A percentile compares a stretch with the other conserved stretches of the same genome.
Conservation (phyloP, 2,113 vertebrate species). For the Menidia beryllina region DNA sequence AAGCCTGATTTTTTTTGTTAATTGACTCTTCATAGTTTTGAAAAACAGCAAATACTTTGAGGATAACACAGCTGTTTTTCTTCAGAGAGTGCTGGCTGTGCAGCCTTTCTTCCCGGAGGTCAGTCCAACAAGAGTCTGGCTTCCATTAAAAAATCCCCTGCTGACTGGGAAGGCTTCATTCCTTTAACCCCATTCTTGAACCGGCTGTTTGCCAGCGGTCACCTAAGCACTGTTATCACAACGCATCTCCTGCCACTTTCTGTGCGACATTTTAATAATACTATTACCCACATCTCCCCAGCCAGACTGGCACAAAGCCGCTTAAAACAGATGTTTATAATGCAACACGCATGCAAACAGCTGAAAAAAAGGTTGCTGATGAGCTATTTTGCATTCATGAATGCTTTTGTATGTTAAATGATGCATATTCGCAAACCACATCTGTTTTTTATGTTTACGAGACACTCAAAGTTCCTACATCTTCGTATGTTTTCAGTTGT, state of each 20-base stretch:
- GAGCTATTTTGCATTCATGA: constrained; percentile 9
- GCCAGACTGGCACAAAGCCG: constrained; percentile 12
- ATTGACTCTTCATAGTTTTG: constrained; percentile 37
- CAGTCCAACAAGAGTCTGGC: constrained; percentile 72
- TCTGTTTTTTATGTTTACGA: not conserved
- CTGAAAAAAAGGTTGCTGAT: constrained; percentile 15
- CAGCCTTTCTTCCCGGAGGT: constrained; percentile 67
- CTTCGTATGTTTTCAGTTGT: not conserved
- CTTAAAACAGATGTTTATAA: constrained; percentile 42
- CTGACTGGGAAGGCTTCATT: constrained; percentile 62
- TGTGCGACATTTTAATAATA: constrained; percentile 18
- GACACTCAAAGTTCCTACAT: constrained; percentile 1
- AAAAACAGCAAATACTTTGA: constrained; percentile 55
- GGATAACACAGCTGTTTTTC: constrained; percentile 69
- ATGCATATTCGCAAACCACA: constrained; percentile 3
- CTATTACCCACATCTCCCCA: constrained; percentile 1
- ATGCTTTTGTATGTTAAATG: constrained; percentile 9
- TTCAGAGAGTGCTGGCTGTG: constrained; percentile 73
- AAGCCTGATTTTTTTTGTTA: constrained; percentile 24
- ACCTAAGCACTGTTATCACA: constrained; percentile 43
- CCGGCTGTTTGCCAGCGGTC: constrained; percentile 37
- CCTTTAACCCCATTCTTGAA: constrained; percentile 59
- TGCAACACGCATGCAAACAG: constrained; percentile 24
- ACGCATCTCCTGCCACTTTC: constrained; percentile 30
- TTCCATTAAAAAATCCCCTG: constrained; percentile 76